These are phyloP conservation scores for Acrocephalus arundinaceus DNA, from an alignment of 2,113 vertebrate genomes.

Conservation along the genomic window DNA sequence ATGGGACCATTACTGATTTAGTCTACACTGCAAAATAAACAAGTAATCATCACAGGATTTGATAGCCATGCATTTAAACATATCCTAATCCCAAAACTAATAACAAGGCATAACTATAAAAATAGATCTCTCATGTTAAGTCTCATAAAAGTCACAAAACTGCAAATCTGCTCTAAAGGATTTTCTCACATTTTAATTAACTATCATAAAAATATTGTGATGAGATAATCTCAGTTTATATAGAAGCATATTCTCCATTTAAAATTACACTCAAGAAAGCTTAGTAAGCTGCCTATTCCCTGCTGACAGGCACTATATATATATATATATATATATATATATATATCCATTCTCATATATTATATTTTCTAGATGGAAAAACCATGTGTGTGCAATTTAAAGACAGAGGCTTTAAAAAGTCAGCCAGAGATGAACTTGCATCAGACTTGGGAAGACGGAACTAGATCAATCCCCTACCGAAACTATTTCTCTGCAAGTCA, in stretches of 20 bases:
- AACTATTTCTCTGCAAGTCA: background rate
- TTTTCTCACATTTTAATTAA: constrained; percentile 70
- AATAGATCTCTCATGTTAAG: constrained; percentile 52
- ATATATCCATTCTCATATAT: background rate
- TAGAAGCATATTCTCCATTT: constrained; percentile 45
- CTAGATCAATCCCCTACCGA: background rate
- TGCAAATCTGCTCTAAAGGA: constrained; percentile 63
- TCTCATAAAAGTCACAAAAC: constrained; percentile 62
- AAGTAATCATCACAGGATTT: constrained; percentile 46
- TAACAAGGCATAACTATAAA: constrained; percentile 55
- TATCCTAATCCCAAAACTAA: constrained; percentile 46
- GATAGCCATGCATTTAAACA: constrained; percentile 26
- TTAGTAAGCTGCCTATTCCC: constrained; percentile 45
- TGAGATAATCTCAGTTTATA: constrained; percentile 61
- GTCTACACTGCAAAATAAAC: constrained; percentile 41
- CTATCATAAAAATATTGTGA: constrained; percentile 67
- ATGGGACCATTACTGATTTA: constrained; percentile 7
- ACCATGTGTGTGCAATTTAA: background rate
- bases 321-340: background rate
- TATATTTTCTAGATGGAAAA: constrained; percentile 1
- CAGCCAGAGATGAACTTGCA: background rate
- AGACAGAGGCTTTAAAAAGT: background rate
- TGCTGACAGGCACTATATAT: constrained; percentile 31
- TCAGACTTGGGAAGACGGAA: background rate
- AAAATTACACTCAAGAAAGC: constrained; percentile 49